A percentile compares a stretch with the other conserved stretches of the same genome.
These are phyloP conservation scores for Lutjanus argentimaculatus DNA, from an alignment of 2,797 vertebrate species.

Conservation along the genomic window DNA sequence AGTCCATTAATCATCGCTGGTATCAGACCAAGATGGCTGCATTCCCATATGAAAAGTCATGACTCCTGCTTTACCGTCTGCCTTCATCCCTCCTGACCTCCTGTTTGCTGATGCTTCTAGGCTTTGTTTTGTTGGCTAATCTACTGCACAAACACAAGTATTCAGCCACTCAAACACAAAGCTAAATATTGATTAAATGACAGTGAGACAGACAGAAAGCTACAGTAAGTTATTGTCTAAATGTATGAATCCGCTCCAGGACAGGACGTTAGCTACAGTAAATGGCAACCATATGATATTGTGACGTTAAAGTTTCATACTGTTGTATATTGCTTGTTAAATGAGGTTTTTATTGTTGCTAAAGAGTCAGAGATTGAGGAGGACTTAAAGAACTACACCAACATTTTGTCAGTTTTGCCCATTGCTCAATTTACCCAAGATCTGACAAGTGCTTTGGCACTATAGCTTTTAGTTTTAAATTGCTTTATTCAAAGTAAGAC, in stretches of 20 bases:
- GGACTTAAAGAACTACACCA: conserved; percentile 21
- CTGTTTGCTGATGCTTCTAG: neutral
- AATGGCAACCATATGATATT: neutral
- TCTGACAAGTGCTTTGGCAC: neutral
- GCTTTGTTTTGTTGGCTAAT: conserved; percentile 30
- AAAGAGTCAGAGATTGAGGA: conserved; percentile 3
- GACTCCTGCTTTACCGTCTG: neutral
- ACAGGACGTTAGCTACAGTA: neutral
- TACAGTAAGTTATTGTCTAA: conserved; percentile 18
- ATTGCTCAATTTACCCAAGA: neutral
- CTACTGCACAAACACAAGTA: conserved; percentile 53
- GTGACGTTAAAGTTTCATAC: neutral
- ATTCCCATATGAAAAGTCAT: neutral
- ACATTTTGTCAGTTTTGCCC: conserved; percentile 2
- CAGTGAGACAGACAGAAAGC: conserved; percentile 25
- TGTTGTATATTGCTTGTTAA: conserved; percentile 15
- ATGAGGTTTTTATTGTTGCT: conserved; percentile 16
- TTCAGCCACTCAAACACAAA: conserved; percentile 36
- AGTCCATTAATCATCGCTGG: neutral
- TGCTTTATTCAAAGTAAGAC: neutral
- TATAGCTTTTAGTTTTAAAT: neutral
- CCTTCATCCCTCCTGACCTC: neutral
- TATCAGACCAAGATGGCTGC: neutral
- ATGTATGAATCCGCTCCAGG: neutral
- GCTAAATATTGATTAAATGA: conserved; percentile 28